Conservation (phyloP, 2,888 invertebrate genomes). For the Xestobium rufovillosum region DNA sequence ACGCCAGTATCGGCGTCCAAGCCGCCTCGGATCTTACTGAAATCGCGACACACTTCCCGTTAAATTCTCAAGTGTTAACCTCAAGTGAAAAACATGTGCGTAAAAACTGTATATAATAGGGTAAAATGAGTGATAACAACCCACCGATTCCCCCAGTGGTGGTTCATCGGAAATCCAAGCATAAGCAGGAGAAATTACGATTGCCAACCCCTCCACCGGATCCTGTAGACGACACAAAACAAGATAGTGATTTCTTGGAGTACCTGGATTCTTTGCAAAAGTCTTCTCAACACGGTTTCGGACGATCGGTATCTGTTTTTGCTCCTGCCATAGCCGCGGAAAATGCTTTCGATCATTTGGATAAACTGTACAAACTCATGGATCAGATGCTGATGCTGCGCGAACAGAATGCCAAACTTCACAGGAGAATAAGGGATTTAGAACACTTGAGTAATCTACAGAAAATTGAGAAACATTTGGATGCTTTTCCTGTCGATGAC, state of each 20-base stretch:
- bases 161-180: slow-evolving; percentile 18
- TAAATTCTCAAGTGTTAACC: not conserved
- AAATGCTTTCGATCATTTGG: slow-evolving; percentile 70
- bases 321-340: slow-evolving; percentile 52
- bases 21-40: not conserved
- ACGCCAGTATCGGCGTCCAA: slow-evolving; percentile 2
- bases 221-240: slow-evolving; percentile 26
- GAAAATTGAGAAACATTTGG: slow-evolving; percentile 49
- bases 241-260: slow-evolving; percentile 35
- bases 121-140: slow-evolving; percentile 27
- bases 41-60: not conserved
- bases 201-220: slow-evolving; percentile 46
- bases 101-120: too few species aligned
- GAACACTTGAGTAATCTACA: slow-evolving; percentile 62
- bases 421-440: slow-evolving; percentile 61
- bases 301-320: slow-evolving; percentile 50
- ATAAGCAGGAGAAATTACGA: slow-evolving; percentile 30
- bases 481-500: slow-evolving; percentile 38
- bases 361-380: slow-evolving; percentile 67
- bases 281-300: slow-evolving; percentile 21
- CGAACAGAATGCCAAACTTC: slow-evolving; percentile 62
- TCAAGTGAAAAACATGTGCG: slow-evolving; percentile 1
- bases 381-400: slow-evolving; percentile 67
- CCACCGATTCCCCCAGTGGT: slow-evolving; percentile 17
- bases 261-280: slow-evolving; percentile 42